These are phyloP conservation scores for Psophia crepitans DNA, from an alignment of 2,113 vertebrate genomes.

Conservation along the genomic window DNA sequence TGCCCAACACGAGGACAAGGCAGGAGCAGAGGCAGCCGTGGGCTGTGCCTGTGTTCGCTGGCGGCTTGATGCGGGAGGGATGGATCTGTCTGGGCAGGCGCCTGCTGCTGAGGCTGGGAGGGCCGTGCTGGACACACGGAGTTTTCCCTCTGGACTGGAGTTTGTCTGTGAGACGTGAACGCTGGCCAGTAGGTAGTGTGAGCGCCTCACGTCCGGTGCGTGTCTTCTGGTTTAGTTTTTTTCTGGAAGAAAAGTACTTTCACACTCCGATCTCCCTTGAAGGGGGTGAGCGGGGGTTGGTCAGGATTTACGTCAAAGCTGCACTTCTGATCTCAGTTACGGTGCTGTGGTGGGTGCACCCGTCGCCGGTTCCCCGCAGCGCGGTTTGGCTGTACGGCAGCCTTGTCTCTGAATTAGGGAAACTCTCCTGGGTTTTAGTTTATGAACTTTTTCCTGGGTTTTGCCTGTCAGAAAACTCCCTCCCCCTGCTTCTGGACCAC, in stretches of 20 bases:
- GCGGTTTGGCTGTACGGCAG: background rate
- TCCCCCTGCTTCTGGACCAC: background rate
- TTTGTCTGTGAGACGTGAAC: background rate
- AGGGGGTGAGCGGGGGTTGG: background rate
- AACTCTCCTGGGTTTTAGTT: background rate
- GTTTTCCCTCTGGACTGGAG: background rate
- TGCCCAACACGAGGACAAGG: background rate
- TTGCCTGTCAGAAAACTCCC: background rate
- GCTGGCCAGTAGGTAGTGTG: background rate
- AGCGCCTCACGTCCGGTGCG: background rate
- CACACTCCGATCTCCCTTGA: background rate
- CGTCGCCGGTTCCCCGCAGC: fast-evolving
- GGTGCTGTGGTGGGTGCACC: background rate
- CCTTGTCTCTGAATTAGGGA: background rate
- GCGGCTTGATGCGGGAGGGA: background rate
- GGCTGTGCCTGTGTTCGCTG: background rate
- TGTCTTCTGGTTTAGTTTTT: background rate
- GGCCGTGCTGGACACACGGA: background rate
- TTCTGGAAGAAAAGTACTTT: background rate
- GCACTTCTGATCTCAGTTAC: background rate
- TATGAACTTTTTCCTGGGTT: background rate
- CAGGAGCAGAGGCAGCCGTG: background rate
- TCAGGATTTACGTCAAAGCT: background rate
- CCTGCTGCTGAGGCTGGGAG: background rate
- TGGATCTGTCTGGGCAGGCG: background rate